A percentile compares a stretch with the other conserved stretches of the same genome.
phyloP scores from a whole-genome alignment of 1,140 invertebrate genomes.

The Pachypsylla venusta region DNA sequence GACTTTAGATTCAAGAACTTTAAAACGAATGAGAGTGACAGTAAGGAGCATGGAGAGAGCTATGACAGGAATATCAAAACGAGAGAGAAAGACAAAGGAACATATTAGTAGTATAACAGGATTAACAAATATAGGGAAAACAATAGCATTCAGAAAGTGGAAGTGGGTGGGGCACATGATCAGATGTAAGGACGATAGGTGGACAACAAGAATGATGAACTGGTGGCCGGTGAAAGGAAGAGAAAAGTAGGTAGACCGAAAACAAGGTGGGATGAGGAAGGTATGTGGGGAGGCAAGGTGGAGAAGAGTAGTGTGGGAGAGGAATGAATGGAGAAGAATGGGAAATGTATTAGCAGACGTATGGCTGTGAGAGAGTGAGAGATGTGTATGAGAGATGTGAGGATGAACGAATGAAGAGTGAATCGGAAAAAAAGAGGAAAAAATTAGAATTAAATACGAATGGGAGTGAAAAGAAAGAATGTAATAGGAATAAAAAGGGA shows the following conservation, averaged over 20 bases:
- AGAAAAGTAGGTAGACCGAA: no score
- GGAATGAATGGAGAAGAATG: no score
- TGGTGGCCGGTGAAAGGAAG: neutral
- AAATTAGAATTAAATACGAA: no score
- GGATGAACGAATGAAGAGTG: no score
- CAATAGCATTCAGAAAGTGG: constrained; percentile 11
- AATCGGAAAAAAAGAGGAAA: no score
- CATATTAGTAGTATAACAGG: neutral
- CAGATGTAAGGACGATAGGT: constrained; percentile 7
- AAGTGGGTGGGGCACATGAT: constrained; percentile 14
- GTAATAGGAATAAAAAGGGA: no score
- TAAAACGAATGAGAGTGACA: neutral
- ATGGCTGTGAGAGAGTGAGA: no score
- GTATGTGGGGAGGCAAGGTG: constrained; percentile 14
- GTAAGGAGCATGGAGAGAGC: no score
- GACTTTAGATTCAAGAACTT: constrained; percentile 1
- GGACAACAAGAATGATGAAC: neutral
- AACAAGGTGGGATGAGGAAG: constrained; percentile 2
- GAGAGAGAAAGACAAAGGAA: constrained; percentile 4
- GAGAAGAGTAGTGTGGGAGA: no score
- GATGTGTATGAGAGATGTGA: no score
- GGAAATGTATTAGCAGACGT: no score
- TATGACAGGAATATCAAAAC: neutral
- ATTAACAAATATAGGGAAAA: neutral
- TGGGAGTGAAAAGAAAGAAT: no score